Conservation (phyloP, 1,140 invertebrate genomes). For the Drosophila erecta region DNA sequence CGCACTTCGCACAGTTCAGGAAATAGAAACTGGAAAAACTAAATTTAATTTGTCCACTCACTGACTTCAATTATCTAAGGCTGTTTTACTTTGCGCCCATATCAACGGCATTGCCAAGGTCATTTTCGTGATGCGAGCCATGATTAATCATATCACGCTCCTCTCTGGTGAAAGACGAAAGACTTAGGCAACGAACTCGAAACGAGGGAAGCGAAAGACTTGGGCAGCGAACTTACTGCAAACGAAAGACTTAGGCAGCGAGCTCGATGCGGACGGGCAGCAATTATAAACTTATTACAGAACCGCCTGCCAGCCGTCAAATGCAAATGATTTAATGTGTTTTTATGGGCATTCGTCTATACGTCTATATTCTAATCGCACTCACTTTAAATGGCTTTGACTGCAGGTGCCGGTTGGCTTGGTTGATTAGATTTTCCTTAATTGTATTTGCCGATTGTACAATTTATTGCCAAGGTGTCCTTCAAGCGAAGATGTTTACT, state of each 20-base stretch:
- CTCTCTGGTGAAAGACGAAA: slow-evolving; percentile 18
- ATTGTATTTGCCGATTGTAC: slow-evolving; percentile 26
- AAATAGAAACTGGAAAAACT: slow-evolving; percentile 25
- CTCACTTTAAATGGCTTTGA: slow-evolving; percentile 67
- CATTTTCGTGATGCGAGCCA: slow-evolving; percentile 34
- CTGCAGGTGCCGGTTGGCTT: slow-evolving; percentile 44
- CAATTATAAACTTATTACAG: slow-evolving; percentile 53
- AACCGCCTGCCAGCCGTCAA: slow-evolving; percentile 46
- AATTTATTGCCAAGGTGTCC: slow-evolving; percentile 50
- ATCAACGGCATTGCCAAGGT: slow-evolving; percentile 55
- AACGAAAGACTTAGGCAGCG: slow-evolving; percentile 54
- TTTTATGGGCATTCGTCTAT: slow-evolving; percentile 33
- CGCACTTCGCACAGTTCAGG: slow-evolving; percentile 30
- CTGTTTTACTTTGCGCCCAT: slow-evolving; percentile 18
- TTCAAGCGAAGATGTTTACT: slow-evolving; percentile 32
- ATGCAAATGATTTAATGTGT: slow-evolving; percentile 34
- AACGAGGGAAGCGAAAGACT: slow-evolving; percentile 50
- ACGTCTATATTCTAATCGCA: slow-evolving; percentile 55
- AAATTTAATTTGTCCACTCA: slow-evolving; percentile 43
- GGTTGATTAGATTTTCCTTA: slow-evolving; percentile 34
- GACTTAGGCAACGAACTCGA: slow-evolving; percentile 64
- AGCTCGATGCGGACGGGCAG: slow-evolving; percentile 52
- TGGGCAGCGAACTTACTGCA: slow-evolving; percentile 54
- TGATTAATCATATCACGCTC: slow-evolving; percentile 60
- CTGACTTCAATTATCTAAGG: slow-evolving; percentile 51